phyloP scores from a whole-genome alignment of 2,113 vertebrate species.

The Propithecus coquereli region DNA sequence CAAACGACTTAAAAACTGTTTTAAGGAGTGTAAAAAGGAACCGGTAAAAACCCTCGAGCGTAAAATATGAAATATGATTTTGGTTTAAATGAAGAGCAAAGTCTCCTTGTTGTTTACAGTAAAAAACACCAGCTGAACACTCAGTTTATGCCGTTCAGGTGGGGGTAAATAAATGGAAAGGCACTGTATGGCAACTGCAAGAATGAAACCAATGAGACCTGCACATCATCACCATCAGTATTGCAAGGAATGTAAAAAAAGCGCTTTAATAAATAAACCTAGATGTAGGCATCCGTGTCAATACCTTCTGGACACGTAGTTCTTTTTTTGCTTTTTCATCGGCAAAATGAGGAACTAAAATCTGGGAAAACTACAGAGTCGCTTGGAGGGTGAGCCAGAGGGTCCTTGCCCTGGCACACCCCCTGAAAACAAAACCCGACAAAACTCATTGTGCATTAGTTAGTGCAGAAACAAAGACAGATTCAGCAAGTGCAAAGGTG shows the following conservation, averaged over 20 bases:
- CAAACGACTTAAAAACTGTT: conserved; percentile 98
- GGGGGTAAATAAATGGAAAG: conserved; percentile 95
- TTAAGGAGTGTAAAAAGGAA: conserved; percentile 97
- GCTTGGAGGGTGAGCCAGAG: conserved; percentile 73
- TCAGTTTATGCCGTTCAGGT: conserved; percentile 90
- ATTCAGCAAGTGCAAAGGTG: conserved; percentile 98
- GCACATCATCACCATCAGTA: conserved; percentile 89
- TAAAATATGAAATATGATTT: conserved; percentile 99
- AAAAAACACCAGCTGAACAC: conserved; percentile 96
- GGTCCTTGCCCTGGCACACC: conserved; percentile 78
- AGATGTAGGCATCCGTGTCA: conserved; percentile 83
- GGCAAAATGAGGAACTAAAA: conserved; percentile 88
- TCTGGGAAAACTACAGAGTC: conserved; percentile 91
- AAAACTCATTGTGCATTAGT: conserved; percentile 95
- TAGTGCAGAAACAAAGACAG: conserved; percentile 98
- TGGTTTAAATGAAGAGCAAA: conserved; percentile 97
- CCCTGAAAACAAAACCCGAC: conserved; percentile 83
- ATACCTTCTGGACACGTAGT: conserved; percentile 85
- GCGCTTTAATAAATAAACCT: conserved; percentile 86
- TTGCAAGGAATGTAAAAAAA: conserved; percentile 93
- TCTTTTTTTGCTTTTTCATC: conserved; percentile 85
- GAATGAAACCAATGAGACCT: conserved; percentile 92
- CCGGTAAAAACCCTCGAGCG: conserved; percentile 97
- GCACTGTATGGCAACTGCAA: conserved; percentile 98
- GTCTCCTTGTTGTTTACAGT: conserved; percentile 94